Base-by-base conservation (phyloP, 1,140 invertebrate species). In the Megalonaias nervosa region DNA sequence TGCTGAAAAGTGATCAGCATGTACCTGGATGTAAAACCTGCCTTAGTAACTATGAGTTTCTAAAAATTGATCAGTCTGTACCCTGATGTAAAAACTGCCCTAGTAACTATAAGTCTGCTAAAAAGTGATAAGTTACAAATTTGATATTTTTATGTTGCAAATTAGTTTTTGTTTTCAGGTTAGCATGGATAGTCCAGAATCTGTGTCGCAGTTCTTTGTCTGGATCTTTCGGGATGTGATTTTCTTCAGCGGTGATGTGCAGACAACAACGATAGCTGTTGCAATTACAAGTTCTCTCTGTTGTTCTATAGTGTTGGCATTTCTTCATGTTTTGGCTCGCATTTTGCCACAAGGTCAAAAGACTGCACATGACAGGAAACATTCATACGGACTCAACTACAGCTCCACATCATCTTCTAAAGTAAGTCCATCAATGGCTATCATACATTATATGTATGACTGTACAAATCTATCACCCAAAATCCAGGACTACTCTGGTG, bases 151-250 rank as follows among this genome's bases (percentile, higher is more conserved):
- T 48, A 48, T 48, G 38, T 48, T 48, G 11, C 9, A 48, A 9
- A 5, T 38, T 6, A 38, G 38, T 11, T 48, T 11, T 48, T 48
- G 38, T 48, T 48, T 48, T 48, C 38, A 48, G 38, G 38, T 48
- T 48, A 48, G 11, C 4, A 48, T 48, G 38, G 38, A 48, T 48
- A 48, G 38, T 48, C 38, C 64, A 57, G 76, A 72, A 48, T 67
- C 69, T 21, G 56, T 78, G 71, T 68, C 56, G 31, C 92, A 92
- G 75, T 91, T 91, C 57, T 88, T 90, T 21, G 75, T 80, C 65
- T 74, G 80, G 59, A 80, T 83, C 3, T 77, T 82, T 65, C 74
- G 74, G 55, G 84, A 85, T 72, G 73, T 84, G 19, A 83, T 87
- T 62, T 87, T 87, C 81, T 84, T 84, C 75, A 84, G 84, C 60